Evolutionary conservation across 2,888 invertebrate species (phyloP).

Genomic region (Diplazon laetatorius): DNA sequence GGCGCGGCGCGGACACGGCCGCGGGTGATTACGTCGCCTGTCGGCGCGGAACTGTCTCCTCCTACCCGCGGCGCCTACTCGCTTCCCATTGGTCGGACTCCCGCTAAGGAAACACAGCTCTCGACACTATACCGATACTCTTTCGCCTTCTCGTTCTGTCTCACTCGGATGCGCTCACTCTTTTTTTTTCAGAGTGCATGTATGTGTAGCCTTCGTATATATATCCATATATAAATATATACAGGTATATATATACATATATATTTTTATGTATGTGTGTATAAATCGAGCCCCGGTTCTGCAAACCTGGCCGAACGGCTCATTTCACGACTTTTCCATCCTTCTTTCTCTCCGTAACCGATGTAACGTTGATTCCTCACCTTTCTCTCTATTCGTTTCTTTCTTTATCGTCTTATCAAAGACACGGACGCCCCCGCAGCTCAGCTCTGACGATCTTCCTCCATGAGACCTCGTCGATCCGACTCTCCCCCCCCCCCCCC

Average conservation of each 20-base stretch:
- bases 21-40: slow-evolving; percentile 81
- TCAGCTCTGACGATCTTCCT: slow-evolving; percentile 34
- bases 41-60: slow-evolving; percentile 82
- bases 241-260: no score
- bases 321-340: slow-evolving; percentile 23
- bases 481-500: slow-evolving; percentile 23
- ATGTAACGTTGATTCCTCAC: slow-evolving; percentile 29
- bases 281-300: no score
- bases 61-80: slow-evolving; percentile 80
- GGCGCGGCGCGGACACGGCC: slow-evolving; percentile 72
- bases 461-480: no score
- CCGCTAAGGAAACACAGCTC: slow-evolving; percentile 71
- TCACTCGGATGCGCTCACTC: slow-evolving; percentile 55
- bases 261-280: no score
- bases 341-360: background rate
- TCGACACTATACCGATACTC: slow-evolving; percentile 60
- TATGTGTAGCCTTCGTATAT: no score
- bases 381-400: slow-evolving; percentile 59
- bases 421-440: slow-evolving; percentile 21
- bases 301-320: background rate
- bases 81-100: slow-evolving; percentile 76
- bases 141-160: slow-evolving; percentile 48
- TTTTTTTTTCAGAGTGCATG: no score
- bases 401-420: slow-evolving; percentile 30
- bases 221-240: no score